Conservation (phyloP, 2,113 vertebrate species). For the Macheiramphus alcinus region DNA sequence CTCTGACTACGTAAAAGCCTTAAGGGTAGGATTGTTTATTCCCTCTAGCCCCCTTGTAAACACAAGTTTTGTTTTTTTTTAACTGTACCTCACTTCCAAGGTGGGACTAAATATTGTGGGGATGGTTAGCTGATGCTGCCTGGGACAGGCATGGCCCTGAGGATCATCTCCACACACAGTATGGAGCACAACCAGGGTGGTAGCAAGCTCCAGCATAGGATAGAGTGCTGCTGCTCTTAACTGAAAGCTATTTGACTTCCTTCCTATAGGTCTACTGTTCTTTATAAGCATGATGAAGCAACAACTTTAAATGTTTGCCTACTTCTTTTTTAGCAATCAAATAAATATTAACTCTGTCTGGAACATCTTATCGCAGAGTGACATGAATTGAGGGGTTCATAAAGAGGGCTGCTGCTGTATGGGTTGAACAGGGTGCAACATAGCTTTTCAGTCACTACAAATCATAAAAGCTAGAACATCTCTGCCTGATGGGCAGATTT, state of each 20-base stretch:
- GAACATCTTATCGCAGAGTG: neutral
- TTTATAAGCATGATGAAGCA: neutral
- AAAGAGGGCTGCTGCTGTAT: neutral
- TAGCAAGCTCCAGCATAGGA: neutral
- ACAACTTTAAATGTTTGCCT: neutral
- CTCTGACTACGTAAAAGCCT: neutral
- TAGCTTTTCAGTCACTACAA: neutral
- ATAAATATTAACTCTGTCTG: slow-evolving; percentile 4
- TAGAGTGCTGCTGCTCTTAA: neutral
- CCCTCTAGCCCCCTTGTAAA: neutral
- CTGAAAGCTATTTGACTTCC: neutral
- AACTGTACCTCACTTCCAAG: neutral
- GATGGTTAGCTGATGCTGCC: neutral
- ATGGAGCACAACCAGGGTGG: neutral
- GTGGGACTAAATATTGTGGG: neutral
- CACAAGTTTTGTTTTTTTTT: neutral
- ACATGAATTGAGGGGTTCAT: neutral
- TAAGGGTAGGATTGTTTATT: neutral
- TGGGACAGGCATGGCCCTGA: neutral
- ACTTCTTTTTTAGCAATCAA: neutral
- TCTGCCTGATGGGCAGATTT: neutral
- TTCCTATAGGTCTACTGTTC: neutral
- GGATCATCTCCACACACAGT: neutral
- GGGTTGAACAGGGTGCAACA: neutral
- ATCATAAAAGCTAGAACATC: neutral